These are phyloP conservation scores for Heterocephalus glaber DNA, from an alignment of 2,113 vertebrate species.

Conservation along the genomic window DNA sequence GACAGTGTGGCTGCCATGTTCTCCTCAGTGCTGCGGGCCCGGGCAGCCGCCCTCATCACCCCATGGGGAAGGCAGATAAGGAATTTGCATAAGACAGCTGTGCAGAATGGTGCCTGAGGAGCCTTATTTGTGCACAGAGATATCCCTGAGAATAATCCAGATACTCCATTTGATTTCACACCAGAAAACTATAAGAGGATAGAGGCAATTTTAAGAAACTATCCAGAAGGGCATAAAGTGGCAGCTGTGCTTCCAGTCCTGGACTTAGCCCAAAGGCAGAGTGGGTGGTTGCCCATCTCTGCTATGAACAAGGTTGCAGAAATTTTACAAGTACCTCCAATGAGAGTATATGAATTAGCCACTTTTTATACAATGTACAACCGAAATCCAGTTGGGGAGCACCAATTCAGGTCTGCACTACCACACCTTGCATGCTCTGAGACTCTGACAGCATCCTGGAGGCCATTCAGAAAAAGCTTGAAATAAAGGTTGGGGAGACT, in stretches of 20 bases:
- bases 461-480: slow-evolving; percentile 96
- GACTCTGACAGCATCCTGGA: slow-evolving; percentile 97
- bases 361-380: slow-evolving; percentile 99
- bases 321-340: slow-evolving; percentile 93
- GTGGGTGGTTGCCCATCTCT: slow-evolving; percentile 97
- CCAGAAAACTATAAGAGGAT: slow-evolving; percentile 96
- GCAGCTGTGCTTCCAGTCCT: slow-evolving; percentile 96
- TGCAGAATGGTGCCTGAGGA: slow-evolving; percentile 89
- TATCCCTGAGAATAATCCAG: no score
- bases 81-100: slow-evolving; percentile 89
- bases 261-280: slow-evolving; percentile 96
- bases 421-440: slow-evolving; percentile 97
- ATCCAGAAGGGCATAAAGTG: slow-evolving; percentile 95
- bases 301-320: slow-evolving; percentile 99
- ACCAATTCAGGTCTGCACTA: slow-evolving; percentile 98
- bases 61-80: slow-evolving; percentile 90
- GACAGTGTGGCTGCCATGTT: no score
- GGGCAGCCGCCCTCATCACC: no score
- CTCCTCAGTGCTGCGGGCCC: no score
- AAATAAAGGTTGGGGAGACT: slow-evolving; percentile 96
- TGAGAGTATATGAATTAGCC: slow-evolving; percentile 99
- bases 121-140: slow-evolving; percentile 97
- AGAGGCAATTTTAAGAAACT: slow-evolving; percentile 93
- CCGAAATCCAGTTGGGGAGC: slow-evolving; percentile 96
- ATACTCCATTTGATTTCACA: slow-evolving; percentile 98